phyloP scores from a whole-genome alignment of 2,797 vertebrate species.

The Xiphorhynchus erythropygius region DNA sequence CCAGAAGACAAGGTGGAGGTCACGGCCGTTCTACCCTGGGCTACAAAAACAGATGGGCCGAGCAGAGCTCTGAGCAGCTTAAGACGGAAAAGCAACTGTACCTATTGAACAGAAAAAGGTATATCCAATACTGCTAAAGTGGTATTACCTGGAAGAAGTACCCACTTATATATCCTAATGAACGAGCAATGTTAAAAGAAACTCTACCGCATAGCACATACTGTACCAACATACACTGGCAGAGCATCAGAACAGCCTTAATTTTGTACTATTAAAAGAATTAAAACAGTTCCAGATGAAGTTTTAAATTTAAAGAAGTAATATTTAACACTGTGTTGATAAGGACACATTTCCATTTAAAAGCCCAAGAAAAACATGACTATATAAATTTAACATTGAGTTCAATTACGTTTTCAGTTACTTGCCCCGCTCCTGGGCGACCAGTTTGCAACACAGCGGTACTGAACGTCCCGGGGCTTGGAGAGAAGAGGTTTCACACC shows the following conservation, averaged over 20 bases:
- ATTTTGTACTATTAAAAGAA: background rate
- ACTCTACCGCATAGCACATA: fast-evolving
- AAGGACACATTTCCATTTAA: background rate
- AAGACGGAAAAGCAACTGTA: background rate
- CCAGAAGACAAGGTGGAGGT: background rate
- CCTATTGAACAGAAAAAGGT: background rate
- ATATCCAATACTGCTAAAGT: background rate
- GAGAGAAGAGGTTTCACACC: background rate
- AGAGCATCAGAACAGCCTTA: background rate
- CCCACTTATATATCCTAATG: fast-evolving
- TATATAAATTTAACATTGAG: background rate
- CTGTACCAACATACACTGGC: no score
- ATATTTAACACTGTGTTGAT: background rate
- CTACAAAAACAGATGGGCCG: background rate
- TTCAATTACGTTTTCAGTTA: background rate
- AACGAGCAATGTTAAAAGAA: fast-evolving
- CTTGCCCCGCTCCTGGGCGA: background rate
- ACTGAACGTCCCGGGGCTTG: background rate
- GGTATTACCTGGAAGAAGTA: background rate
- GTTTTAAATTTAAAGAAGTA: background rate
- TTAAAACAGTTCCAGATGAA: background rate
- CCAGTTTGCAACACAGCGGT: fast-evolving
- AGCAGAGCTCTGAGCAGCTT: background rate
- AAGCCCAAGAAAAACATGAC: background rate
- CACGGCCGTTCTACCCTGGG: fast-evolving